Evolutionary conservation across 2,797 vertebrate genomes (phyloP).

Genomic region (Echeneis naucrates): DNA sequence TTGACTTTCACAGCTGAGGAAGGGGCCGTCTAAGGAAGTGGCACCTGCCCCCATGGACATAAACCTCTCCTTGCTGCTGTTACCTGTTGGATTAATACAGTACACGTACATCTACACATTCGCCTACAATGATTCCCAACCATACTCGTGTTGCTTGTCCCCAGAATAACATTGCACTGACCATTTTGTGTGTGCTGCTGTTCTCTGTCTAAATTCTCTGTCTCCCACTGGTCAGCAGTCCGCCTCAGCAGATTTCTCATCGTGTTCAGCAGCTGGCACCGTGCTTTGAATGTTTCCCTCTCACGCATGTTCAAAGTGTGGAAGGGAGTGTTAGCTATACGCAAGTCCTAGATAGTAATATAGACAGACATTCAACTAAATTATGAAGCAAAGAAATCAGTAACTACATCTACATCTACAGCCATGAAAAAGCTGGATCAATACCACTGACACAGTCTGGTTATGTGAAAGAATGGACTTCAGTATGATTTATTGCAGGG

Average conservation of each 20-base stretch:
- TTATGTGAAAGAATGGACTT: background rate
- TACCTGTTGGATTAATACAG: constrained; percentile 33
- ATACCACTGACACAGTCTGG: background rate
- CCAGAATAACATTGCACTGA: constrained; percentile 44
- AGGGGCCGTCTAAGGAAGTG: background rate
- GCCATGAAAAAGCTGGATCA: background rate
- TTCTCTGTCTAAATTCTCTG: constrained; percentile 69
- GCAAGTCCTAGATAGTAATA: constrained; percentile 77
- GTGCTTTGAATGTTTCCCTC: constrained; percentile 74
- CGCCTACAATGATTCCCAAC: background rate
- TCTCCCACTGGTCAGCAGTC: constrained; percentile 58
- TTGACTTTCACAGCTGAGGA: background rate
- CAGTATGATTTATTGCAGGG: background rate
- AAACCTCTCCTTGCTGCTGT: constrained; percentile 43
- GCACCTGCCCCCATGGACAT: constrained; percentile 30
- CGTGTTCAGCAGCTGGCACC: constrained; percentile 78
- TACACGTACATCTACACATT: background rate
- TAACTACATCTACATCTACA: background rate
- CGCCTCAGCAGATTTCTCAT: constrained; percentile 82
- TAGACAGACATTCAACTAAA: background rate
- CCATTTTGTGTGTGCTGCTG: constrained; percentile 26
- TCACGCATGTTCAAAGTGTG: constrained; percentile 78
- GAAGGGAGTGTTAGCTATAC: constrained; percentile 83
- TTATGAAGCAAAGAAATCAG: background rate
- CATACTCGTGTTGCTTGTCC: background rate